Percentiles rank a stretch among this genome's conserved stretches.
These are phyloP conservation scores for Lithobates pipiens DNA, from an alignment of 2,797 vertebrate genomes.

Conservation along the genomic window DNA sequence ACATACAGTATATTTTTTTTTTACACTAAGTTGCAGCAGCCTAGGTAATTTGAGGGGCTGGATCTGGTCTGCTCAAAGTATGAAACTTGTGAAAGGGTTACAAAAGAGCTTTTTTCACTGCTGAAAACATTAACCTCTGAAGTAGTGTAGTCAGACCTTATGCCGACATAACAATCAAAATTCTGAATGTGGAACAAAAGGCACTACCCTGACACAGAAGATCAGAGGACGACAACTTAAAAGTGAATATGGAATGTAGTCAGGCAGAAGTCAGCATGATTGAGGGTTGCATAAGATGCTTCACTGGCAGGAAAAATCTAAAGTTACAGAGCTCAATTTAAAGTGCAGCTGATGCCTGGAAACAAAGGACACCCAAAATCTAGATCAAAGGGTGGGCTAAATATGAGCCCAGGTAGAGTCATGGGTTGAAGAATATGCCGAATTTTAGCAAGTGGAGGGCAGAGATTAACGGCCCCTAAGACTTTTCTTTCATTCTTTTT, in stretches of 20 bases:
- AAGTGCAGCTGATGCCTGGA: not conserved
- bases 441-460: too few relatives aligned
- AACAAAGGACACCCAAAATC: too few relatives aligned
- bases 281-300: too few relatives aligned
- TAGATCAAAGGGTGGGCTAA: not conserved
- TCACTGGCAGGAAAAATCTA: not conserved
- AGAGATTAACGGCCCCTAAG: too few relatives aligned
- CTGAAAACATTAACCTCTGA: not conserved
- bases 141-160: not conserved
- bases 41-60: not conserved
- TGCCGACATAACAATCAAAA: not conserved
- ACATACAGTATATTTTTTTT: too few relatives aligned
- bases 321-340: not conserved
- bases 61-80: not conserved
- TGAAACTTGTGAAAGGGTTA: not conserved
- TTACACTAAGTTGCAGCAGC: too few relatives aligned
- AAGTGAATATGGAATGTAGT: not conserved
- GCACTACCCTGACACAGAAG: not conserved
- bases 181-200: not conserved
- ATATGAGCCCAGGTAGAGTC: not conserved
- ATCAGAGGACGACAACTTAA: constrained; percentile 14
- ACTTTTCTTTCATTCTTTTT: too few relatives aligned
- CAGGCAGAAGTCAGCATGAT: not conserved
- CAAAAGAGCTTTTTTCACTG: not conserved
- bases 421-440: not conserved